Evolutionary conservation across 1,140 invertebrate species (phyloP).

Genomic region (Zaprionus ghesquierei): DNA sequence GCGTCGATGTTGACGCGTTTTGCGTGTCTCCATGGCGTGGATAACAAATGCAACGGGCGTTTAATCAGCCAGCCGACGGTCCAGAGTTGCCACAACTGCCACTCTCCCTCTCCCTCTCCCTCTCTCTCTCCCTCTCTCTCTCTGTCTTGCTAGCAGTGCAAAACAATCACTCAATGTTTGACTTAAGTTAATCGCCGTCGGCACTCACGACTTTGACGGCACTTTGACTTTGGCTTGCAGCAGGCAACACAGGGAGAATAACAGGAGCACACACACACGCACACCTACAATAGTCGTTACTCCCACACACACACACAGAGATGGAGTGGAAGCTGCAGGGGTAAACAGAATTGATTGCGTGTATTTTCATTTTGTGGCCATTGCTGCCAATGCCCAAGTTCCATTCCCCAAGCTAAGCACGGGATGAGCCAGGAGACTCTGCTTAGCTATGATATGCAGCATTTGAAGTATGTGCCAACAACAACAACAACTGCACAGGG

Average conservation of each 20-base stretch:
- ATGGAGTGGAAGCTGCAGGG: slow-evolving; percentile 45
- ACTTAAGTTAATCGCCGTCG: slow-evolving; percentile 77
- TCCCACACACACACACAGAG: too few relatives aligned
- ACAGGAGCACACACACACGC: not conserved
- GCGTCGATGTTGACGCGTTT: slow-evolving; percentile 60
- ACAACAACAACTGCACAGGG: slow-evolving; percentile 30
- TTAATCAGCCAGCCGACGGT: slow-evolving; percentile 58
- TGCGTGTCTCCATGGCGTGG: slow-evolving; percentile 50
- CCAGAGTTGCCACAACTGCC: not conserved
- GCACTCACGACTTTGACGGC: slow-evolving; percentile 56
- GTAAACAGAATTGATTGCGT: slow-evolving; percentile 77
- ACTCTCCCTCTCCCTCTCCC: not conserved
- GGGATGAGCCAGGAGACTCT: not conserved
- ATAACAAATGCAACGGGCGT: slow-evolving; percentile 71
- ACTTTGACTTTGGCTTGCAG: slow-evolving; percentile 31
- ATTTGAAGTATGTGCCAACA: slow-evolving; percentile 41
- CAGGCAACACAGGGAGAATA: not conserved
- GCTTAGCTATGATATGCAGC: slow-evolving; percentile 51
- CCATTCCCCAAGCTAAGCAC: slow-evolving; percentile 51
- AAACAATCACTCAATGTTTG: slow-evolving; percentile 80
- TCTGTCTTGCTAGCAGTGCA: slow-evolving; percentile 34
- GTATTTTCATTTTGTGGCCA: slow-evolving; percentile 55
- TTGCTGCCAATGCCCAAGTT: slow-evolving; percentile 33
- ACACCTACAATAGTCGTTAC: not conserved
- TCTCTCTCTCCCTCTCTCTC: not conserved